Evolutionary conservation across 2,888 invertebrate genomes (phyloP).

Genomic region (Drosophila borealis): DNA sequence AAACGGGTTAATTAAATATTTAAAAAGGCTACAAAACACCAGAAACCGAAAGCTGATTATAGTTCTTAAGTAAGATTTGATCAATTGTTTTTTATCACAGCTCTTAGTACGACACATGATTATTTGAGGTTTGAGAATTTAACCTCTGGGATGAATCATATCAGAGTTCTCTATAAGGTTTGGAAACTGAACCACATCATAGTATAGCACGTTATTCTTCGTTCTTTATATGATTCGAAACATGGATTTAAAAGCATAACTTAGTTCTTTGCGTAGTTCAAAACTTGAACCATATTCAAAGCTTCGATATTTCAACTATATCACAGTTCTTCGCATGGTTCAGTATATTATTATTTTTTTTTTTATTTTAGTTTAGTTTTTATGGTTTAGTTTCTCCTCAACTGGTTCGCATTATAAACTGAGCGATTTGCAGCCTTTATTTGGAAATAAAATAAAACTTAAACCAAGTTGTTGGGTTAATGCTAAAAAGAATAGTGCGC

Average conservation of each 20-base stretch:
- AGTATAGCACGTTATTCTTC: no score
- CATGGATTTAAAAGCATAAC: no score
- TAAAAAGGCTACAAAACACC: conserved; percentile 10
- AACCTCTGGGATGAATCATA: no score
- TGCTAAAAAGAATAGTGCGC: conserved; percentile 1
- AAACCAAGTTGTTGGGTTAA: not conserved
- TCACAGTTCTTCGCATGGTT: not conserved
- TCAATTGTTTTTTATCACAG: no score
- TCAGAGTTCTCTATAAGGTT: not conserved
- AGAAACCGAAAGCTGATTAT: no score
- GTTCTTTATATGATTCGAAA: no score
- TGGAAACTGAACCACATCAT: not conserved
- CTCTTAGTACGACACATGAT: no score
- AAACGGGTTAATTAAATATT: not conserved
- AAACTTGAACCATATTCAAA: no score
- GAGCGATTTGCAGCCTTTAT: not conserved
- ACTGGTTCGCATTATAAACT: not conserved
- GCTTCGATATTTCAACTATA: not conserved
- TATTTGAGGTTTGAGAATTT: no score
- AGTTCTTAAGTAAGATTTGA: no score
- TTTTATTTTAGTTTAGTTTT: not conserved
- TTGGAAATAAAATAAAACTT: not conserved
- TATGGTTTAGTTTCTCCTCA: not conserved
- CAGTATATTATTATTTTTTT: no score
- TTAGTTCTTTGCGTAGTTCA: no score